These are phyloP conservation scores for Coremacera marginata DNA, from an alignment of 2,888 invertebrate genomes.

Conservation along the genomic window DNA sequence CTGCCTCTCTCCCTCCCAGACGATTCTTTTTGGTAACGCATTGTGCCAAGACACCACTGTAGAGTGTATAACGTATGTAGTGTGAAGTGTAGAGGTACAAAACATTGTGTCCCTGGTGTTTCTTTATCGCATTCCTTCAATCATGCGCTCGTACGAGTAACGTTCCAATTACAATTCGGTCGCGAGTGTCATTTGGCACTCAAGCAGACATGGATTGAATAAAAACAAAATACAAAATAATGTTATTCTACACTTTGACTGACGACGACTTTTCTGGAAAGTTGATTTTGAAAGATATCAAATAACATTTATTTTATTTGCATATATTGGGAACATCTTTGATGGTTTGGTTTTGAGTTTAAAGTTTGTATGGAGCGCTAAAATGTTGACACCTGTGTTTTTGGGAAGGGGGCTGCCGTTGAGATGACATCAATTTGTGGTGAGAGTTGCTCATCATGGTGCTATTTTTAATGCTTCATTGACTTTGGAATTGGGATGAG, in stretches of 20 bases:
- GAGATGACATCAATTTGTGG: too few species aligned
- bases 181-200: constrained; percentile 28
- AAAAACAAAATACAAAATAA: not conserved
- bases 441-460: too few species aligned
- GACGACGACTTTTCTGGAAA: constrained; percentile 30
- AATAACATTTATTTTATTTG: constrained; percentile 32
- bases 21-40: constrained; percentile 34
- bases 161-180: constrained; percentile 41
- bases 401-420: too few species aligned
- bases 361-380: not conserved
- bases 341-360: not conserved
- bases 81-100: not conserved
- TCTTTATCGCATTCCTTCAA: constrained; percentile 34
- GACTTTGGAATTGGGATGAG: too few species aligned
- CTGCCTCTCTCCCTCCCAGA: constrained; percentile 9
- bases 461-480: too few species aligned
- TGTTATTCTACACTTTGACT: not conserved
- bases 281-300: constrained; percentile 37
- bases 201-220: constrained; percentile 28
- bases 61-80: not conserved
- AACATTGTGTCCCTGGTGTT: not conserved
- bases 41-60: constrained; percentile 17
- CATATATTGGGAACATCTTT: constrained; percentile 22
- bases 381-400: constrained; percentile 7
- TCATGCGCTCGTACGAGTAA: constrained; percentile 28